Evolutionary conservation across 2,888 invertebrate genomes (phyloP).

Genomic region (Xylocampa areola): DNA sequence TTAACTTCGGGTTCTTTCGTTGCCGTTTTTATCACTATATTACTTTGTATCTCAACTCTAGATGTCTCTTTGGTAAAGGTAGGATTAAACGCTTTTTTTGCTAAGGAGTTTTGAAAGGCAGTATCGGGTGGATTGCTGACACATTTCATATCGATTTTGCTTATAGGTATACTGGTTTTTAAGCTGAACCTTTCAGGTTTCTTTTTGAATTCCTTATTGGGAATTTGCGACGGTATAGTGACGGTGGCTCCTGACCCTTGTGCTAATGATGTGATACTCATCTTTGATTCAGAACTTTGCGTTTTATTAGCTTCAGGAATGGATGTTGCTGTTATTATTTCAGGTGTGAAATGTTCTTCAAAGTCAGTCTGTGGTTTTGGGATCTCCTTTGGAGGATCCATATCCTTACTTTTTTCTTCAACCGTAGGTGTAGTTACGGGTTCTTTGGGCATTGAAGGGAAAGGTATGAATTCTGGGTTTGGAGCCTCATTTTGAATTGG

Average conservation of each 20-base stretch:
- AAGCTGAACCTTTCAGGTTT: constrained; percentile 83
- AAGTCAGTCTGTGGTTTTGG: constrained; percentile 74
- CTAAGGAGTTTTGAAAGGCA: constrained; percentile 55
- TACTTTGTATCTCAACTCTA: constrained; percentile 84
- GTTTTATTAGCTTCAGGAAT: constrained; percentile 61
- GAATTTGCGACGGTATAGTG: constrained; percentile 58
- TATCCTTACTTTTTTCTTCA: constrained; percentile 52
- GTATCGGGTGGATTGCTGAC: constrained; percentile 71
- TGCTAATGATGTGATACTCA: constrained; percentile 76
- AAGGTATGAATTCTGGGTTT: constrained; percentile 66
- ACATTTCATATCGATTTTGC: constrained; percentile 85
- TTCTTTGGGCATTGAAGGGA: constrained; percentile 30
- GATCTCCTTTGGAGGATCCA: constrained; percentile 53
- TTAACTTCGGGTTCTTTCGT: constrained; percentile 69
- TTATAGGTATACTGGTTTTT: constrained; percentile 87
- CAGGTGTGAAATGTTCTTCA: constrained; percentile 81
- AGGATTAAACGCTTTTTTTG: constrained; percentile 65
- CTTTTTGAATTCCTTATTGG: constrained; percentile 73
- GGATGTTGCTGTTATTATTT: constrained; percentile 72
- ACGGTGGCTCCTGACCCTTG: constrained; percentile 78
- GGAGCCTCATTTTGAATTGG: constrained; percentile 60
- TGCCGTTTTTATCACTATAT: constrained; percentile 81
- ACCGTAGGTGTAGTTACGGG: constrained; percentile 8
- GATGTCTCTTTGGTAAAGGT: constrained; percentile 61
- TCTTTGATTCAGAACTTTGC: constrained; percentile 70